These are phyloP conservation scores for Hippocampus abdominalis DNA, from an alignment of 2,113 vertebrate species.

Conservation along the genomic window DNA sequence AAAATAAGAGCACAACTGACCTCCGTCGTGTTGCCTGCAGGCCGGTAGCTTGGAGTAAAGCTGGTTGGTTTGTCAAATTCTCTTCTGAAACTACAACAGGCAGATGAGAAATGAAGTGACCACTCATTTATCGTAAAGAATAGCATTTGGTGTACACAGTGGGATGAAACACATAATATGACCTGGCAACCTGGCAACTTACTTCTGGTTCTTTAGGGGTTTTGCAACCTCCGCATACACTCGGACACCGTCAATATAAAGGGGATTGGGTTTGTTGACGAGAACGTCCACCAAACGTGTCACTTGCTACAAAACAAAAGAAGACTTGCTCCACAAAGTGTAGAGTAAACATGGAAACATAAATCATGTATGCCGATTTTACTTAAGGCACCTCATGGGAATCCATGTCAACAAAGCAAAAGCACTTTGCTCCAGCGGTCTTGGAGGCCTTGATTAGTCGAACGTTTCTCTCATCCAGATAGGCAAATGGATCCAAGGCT, in stretches of 20 bases:
- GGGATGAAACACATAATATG: neutral
- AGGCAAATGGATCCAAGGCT: constrained; percentile 86
- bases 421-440: constrained; percentile 81
- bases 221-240: constrained; percentile 91
- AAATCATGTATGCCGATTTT: neutral
- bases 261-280: constrained; percentile 85
- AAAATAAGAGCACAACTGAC: constrained; percentile 34
- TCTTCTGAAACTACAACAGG: constrained; percentile 57
- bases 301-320: constrained; percentile 79
- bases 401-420: constrained; percentile 94
- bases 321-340: neutral
- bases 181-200: constrained; percentile 31
- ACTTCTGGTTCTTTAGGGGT: constrained; percentile 78
- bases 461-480: constrained; percentile 86
- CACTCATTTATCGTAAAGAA: neutral
- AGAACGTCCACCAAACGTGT: constrained; percentile 84
- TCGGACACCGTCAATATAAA: constrained; percentile 88
- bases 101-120: neutral
- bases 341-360: neutral
- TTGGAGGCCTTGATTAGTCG: constrained; percentile 88
- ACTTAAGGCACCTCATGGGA: constrained; percentile 80
- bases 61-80: constrained; percentile 64
- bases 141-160: neutral
- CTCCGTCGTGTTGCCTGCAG: constrained; percentile 52
- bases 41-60: constrained; percentile 66